phyloP scores from a whole-genome alignment of 2,797 vertebrate species.

The Ispidina picta region DNA sequence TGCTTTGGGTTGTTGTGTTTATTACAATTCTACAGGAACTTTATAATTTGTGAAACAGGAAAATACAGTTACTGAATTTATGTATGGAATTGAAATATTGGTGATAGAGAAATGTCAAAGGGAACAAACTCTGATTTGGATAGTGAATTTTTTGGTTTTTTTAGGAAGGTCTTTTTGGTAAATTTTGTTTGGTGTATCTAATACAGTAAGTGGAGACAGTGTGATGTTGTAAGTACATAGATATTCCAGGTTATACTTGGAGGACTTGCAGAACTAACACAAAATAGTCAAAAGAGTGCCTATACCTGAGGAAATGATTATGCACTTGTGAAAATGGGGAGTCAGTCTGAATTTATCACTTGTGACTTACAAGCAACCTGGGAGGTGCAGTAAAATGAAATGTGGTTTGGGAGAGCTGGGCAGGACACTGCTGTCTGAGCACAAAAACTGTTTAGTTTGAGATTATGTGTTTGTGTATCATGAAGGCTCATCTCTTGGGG shows the following conservation, averaged over 20 bases:
- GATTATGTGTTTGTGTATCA: not conserved
- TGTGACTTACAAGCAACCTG: not conserved
- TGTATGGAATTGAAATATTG: not conserved
- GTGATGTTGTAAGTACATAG: not conserved
- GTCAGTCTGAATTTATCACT: not conserved
- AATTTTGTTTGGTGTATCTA: not conserved
- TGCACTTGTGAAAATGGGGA: not conserved
- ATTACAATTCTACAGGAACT: not conserved
- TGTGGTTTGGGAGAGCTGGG: not conserved
- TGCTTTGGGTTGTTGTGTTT: not conserved
- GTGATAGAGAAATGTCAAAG: not conserved
- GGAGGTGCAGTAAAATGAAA: not conserved
- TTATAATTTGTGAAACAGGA: not conserved
- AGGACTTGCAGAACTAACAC: not conserved
- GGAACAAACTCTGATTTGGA: not conserved
- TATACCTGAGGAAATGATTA: not conserved
- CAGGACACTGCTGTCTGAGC: not conserved
- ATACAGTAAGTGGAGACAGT: fast-evolving
- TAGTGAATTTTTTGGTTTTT: not conserved
- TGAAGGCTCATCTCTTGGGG: not conserved
- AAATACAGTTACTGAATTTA: not conserved
- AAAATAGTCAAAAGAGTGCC: not conserved
- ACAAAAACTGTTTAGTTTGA: not conserved
- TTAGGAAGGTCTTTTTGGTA: not conserved
- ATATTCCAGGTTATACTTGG: not conserved